phyloP scores from a whole-genome alignment of 2,113 vertebrate genomes.

The Lepus europaeus region DNA sequence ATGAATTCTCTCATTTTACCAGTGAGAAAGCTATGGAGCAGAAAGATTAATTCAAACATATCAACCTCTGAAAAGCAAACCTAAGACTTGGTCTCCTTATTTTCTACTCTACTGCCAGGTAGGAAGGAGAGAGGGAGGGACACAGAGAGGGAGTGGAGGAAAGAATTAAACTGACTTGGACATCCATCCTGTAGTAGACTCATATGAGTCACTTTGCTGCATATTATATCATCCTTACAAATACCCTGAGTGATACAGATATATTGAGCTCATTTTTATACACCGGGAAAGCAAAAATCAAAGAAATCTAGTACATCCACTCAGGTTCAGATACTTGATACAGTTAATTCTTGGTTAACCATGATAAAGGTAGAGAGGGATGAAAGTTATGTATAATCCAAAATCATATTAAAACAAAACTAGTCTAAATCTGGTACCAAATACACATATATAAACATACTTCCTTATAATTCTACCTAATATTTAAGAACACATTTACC shows the following conservation, averaged over 20 bases:
- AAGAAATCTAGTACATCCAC: not conserved
- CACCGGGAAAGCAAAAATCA: slow-evolving; percentile 17
- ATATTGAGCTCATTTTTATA: not conserved
- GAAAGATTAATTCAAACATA: not conserved
- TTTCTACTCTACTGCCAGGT: not conserved
- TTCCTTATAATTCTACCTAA: slow-evolving; percentile 75
- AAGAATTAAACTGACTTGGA: not conserved
- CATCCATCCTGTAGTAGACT: not conserved
- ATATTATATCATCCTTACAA: slow-evolving; percentile 16
- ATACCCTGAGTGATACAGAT: not conserved
- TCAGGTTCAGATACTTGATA: not conserved
- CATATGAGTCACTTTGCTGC: not conserved
- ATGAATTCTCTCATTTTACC: slow-evolving; percentile 36
- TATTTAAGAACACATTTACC: slow-evolving; percentile 78
- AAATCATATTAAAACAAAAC: slow-evolving; percentile 65
- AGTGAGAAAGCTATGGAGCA: slow-evolving; percentile 22
- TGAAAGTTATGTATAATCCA: slow-evolving; percentile 9
- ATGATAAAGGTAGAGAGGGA: not conserved
- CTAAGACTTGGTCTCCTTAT: not conserved
- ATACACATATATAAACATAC: slow-evolving; percentile 64
- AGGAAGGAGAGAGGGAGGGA: not conserved
- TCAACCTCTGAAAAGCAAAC: not conserved
- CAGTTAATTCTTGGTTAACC: not conserved
- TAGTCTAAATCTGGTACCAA: slow-evolving; percentile 53
- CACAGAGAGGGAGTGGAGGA: not conserved